Conservation (phyloP, 1,140 invertebrate genomes). For the Zaprionus lachaisei region DNA sequence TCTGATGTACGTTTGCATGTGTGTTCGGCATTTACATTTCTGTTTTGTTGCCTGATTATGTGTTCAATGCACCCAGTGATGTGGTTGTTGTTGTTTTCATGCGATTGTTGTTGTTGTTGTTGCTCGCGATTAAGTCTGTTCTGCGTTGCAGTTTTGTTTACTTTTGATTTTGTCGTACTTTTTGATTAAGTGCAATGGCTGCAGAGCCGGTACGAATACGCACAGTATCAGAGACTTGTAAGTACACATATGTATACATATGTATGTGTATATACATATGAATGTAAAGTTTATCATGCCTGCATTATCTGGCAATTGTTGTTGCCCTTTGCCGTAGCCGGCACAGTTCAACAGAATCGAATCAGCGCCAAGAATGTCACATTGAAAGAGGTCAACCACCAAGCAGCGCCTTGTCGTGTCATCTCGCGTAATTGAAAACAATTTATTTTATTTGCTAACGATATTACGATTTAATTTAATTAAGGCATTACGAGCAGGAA, state of each 20-base stretch:
- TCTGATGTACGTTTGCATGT: constrained; percentile 22
- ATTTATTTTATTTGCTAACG: constrained; percentile 82
- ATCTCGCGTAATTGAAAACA: constrained; percentile 73
- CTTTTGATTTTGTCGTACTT: constrained; percentile 80
- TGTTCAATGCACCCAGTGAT: constrained; percentile 71
- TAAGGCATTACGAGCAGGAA: constrained; percentile 64
- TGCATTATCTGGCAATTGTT: constrained; percentile 64
- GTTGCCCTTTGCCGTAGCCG: constrained; percentile 51
- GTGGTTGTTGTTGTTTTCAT: constrained; percentile 31
- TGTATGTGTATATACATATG: constrained; percentile 16
- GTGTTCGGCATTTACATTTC: constrained; percentile 65
- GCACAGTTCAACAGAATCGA: constrained; percentile 47
- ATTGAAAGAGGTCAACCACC: constrained; percentile 82
- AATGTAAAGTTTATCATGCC: constrained; percentile 3
- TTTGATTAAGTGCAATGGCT: constrained; percentile 76
- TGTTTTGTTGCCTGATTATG: constrained; percentile 64
- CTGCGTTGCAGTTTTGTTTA: constrained; percentile 77
- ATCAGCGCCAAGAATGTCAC: constrained; percentile 74
- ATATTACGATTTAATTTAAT: constrained; percentile 79
- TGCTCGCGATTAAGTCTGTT: constrained; percentile 60
- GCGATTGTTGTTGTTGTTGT: constrained; percentile 38
- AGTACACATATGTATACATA: constrained; percentile 5
- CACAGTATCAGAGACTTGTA: not conserved
- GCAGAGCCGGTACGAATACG: constrained; percentile 49
- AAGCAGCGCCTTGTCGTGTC: constrained; percentile 77